Base-by-base conservation (phyloP, 1,140 invertebrate genomes). In the Tetraneura akinire region DNA sequence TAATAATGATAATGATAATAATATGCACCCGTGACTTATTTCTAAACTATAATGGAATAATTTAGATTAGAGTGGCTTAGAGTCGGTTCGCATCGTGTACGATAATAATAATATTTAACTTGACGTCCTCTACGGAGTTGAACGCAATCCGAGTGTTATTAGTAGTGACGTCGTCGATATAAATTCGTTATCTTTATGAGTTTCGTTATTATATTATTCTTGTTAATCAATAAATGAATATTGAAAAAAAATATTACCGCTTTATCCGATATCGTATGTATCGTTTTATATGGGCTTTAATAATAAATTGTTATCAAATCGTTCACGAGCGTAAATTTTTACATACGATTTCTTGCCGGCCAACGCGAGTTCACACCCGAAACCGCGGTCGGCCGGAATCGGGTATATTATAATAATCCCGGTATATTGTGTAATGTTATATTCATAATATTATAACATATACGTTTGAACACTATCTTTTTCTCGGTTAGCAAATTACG, bases 191-290 rank as follows among this genome's bases (percentile, higher is more conserved):
- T 68, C 66, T 68, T 68, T 47, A 47, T 8, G 66, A 68, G n/a
- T 16, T 23, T 68, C 23, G 11, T 37, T 37, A 37, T 66, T 23
- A 23, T n/a, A 47, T 45, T 47, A n/a, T 68, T 68, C n/a, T n/a
- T n/a, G n/a, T 68, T 47, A 47, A 68, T 68, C 66, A 68, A 68
- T 68, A 68, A 68, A 68, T 47, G 47, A 26, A 68, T n/a, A n/a
- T n/a, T 47, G 66, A 68, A 68, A 37, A 68, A 68, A 37, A 68
- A 68, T 45, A 21, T 68, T 68, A 47, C 26, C 66, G 13, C 21
- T 47, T 37, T 21, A 26, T 47, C 11, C 21, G 66, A 68, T 68
- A 45, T n/a, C n/a, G n/a, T 47, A 45, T 47, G 23, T 47, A 68
- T 23, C 21, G 66, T 47, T 47, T n/a, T n/a, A n/a, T 68, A 68